Percentiles rank a stretch among this genome's conserved stretches.
These are phyloP conservation scores for Brachystomella parvula DNA, from an alignment of 1,140 invertebrate genomes.

Conservation along the genomic window DNA sequence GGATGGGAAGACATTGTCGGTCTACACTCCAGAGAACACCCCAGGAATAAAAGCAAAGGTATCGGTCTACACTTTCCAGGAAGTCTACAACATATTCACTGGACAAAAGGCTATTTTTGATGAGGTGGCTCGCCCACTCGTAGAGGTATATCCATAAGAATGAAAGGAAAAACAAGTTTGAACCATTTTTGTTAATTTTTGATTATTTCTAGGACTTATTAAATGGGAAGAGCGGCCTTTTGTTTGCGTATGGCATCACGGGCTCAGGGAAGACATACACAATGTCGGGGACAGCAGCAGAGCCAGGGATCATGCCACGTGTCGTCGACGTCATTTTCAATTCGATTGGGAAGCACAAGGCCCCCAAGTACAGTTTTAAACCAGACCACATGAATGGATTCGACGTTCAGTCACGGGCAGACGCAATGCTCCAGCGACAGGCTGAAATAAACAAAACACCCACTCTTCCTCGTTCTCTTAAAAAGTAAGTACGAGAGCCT, in stretches of 20 bases:
- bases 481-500: slow-evolving; percentile 38
- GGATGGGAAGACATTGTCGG: slow-evolving; percentile 57
- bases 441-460: slow-evolving; percentile 38
- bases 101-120: slow-evolving; percentile 79
- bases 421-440: slow-evolving; percentile 73
- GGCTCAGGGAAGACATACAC: slow-evolving; percentile 94
- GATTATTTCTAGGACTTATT: slow-evolving; percentile 51
- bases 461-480: slow-evolving; percentile 34
- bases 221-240: slow-evolving; percentile 72
- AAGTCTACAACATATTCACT: slow-evolving; percentile 70
- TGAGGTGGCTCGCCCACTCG: slow-evolving; percentile 72
- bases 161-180: slow-evolving; percentile 25
- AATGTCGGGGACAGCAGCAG: slow-evolving; percentile 64
- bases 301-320: slow-evolving; percentile 66
- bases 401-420: slow-evolving; percentile 75
- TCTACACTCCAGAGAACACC: slow-evolving; percentile 59
- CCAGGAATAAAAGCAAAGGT: slow-evolving; percentile 57
- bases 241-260: slow-evolving; percentile 95
- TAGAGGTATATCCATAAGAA: slow-evolving; percentile 48
- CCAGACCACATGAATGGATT: slow-evolving; percentile 90
- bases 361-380: slow-evolving; percentile 78
- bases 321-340: slow-evolving; percentile 89
- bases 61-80: slow-evolving; percentile 51
- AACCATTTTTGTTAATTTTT: not conserved
- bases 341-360: slow-evolving; percentile 66